Conservation (phyloP, 1,140 invertebrate genomes). For the Coboldia fuscipes region DNA sequence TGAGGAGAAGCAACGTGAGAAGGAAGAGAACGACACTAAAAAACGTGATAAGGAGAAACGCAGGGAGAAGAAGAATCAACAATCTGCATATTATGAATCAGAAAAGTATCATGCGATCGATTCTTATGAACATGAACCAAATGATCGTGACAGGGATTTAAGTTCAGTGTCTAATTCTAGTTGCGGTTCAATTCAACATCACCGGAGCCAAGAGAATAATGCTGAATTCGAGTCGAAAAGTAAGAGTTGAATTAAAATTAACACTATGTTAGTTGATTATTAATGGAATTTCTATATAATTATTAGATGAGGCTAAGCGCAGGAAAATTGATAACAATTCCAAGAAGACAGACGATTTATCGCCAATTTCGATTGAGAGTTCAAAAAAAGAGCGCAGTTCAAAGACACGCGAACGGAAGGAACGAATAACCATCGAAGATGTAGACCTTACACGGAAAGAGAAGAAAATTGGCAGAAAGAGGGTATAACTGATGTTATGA, state of each 20-base stretch:
- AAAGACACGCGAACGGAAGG: no score
- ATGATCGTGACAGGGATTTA: conserved; percentile 13
- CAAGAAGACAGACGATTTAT: neutral
- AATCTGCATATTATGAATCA: conserved; percentile 1
- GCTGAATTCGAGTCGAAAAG: no score
- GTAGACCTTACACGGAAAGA: no score
- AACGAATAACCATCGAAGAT: no score
- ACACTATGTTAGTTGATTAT: conserved; percentile 20
- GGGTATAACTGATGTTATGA: no score
- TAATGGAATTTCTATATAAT: neutral
- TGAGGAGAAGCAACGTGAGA: conserved; percentile 6
- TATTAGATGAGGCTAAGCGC: neutral
- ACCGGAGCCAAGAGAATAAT: conserved; percentile 22
- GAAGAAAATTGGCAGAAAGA: no score
- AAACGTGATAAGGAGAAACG: conserved; percentile 7
- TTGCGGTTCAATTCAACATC: conserved; percentile 20
- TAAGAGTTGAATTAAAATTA: conserved; percentile 28
- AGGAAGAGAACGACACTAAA: conserved; percentile 3
- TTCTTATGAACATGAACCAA: neutral
- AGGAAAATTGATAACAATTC: neutral
- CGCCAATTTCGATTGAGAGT: neutral
- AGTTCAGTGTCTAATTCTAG: conserved; percentile 22
- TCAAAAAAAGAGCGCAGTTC: neutral
- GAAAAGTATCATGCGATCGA: neutral
- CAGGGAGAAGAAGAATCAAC: conserved; percentile 3